Percentiles rank a stretch among this genome's conserved stretches.
Evolutionary conservation across 2,888 invertebrate genomes (phyloP).

Genomic region (Cremastinae sp.): DNA sequence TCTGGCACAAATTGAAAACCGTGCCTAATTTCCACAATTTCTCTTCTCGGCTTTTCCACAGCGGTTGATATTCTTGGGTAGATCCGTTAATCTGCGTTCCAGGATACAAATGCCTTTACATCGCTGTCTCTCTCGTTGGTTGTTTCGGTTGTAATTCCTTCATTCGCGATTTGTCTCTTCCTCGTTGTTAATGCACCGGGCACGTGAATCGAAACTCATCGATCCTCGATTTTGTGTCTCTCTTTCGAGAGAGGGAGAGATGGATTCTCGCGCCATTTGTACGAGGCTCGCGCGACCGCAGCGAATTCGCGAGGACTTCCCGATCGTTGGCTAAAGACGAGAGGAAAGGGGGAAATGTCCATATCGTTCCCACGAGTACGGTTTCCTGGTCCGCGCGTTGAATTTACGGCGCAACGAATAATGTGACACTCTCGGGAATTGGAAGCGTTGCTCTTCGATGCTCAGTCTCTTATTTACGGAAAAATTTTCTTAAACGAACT

Average conservation of each 20-base stretch:
- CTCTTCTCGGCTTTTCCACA: slow-evolving; percentile 16
- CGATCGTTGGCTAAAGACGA: background rate
- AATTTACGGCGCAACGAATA: slow-evolving; percentile 44
- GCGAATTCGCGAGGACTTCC: slow-evolving; percentile 5
- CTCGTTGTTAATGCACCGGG: slow-evolving; percentile 18
- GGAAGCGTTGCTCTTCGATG: background rate
- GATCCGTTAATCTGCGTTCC: slow-evolving; percentile 38
- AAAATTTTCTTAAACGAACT: too few species aligned
- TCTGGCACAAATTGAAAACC: too few species aligned
- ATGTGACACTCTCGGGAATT: slow-evolving; percentile 45
- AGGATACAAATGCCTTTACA: slow-evolving; percentile 31
- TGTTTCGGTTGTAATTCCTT: slow-evolving; percentile 4
- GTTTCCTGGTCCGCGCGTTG: slow-evolving; percentile 48
- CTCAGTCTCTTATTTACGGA: too few species aligned
- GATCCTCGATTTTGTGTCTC: slow-evolving; percentile 53
- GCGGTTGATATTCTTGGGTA: slow-evolving; percentile 16
- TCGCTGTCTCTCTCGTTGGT: slow-evolving; percentile 6
- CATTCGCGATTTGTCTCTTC: slow-evolving; percentile 13
- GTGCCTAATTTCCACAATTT: slow-evolving; percentile 41
- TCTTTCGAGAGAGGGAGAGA: background rate
- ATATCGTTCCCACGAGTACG: slow-evolving; percentile 56
- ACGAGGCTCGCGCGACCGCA: background rate
- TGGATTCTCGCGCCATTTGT: too few species aligned
- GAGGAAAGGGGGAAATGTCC: slow-evolving; percentile 6
- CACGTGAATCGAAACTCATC: slow-evolving; percentile 46